Base-by-base conservation (phyloP, 2,113 vertebrate genomes). In the Poecile atricapillus region DNA sequence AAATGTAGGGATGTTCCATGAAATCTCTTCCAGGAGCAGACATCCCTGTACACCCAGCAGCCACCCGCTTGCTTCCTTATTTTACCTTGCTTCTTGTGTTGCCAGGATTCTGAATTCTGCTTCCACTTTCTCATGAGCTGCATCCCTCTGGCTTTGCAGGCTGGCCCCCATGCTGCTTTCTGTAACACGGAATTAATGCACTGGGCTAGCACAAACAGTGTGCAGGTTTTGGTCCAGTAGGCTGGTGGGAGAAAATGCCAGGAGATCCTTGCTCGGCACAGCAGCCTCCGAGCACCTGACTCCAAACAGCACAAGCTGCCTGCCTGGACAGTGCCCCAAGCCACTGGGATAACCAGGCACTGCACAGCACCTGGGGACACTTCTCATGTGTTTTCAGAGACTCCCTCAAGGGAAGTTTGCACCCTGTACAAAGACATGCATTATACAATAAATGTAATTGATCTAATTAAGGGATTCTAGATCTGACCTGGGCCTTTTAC, bases 221-320 rank as follows among this genome's bases (percentile, higher is more conserved):
- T 44, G 25, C 25, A 63, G 62, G 2, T 67, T 94, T 85, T 82
- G 55, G 55, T 65, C 35, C n/a, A 31, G 41, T 39, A 33, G 43
- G 50, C 7, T 41, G 46, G 20, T 35, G 58, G 73, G 39, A 92
- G 64, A 25, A 84, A 60, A n/a, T 11, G 44, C 13, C 13, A 70
- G 39, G 30, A 70, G 50, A 20, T 76, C 41, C 43, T 60, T 71
- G 39, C 28, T 49, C 69, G 53, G 41, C 41, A 27, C 25, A 18
- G 19, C 11, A 4, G 1, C 35, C 44, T 86, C 15, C 0, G 1
- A n/a, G 20, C 24, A 5, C 50, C 44, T 0, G 4, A 9, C 47
- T 55, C 39, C 22, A 3, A 30, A 4, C 18, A 46, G 28, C 12
- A 15, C 21, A 31, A 56, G 37, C 33, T 50, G 35, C n/a, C 65